Evolutionary conservation across 2,888 invertebrate genomes (phyloP), one percentile per base, ranked within the genome.

Genomic region (Muschampia plurimacula): DNA sequence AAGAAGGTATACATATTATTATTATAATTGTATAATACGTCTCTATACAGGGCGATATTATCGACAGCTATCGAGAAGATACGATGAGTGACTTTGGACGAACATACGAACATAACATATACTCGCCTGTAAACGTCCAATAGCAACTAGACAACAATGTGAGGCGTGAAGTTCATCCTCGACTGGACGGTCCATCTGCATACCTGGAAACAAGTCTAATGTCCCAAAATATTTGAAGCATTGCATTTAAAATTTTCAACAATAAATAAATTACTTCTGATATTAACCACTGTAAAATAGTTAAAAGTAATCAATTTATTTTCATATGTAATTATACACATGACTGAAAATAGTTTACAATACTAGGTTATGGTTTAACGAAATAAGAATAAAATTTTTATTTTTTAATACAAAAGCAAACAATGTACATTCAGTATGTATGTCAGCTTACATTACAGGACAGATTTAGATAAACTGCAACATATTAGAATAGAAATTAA

Each of bases 81-180:
- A n/a, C n/a, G n/a, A n/a, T n/a, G n/a, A n/a, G n/a, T n/a, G n/a
- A n/a, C n/a, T n/a, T n/a, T n/a, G n/a, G n/a, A n/a, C n/a, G n/a
- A n/a, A n/a, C n/a, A n/a, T n/a, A n/a, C n/a, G n/a, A n/a, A n/a
- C n/a, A n/a, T n/a, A n/a, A n/a, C n/a, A n/a, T 36, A 6, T n/a
- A 74, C 59, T 69, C 78, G 92, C 96, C 95, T 99, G 99, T 74
- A 99, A 95, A 73, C 99, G 96, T 55, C 99, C 99, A 84, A 99
- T 99, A 74, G 99, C 99, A 67, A 99, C 99, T 79, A 99, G 96
- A 90, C 99, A 99, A 91, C 98, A 99, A 90, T 99, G 98, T 57
- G 97, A 97, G 22, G 96, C 95, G 79, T 97, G 96, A 79, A 96
- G 96, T 76, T 97, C 97, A 77, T 98, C 97, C 69, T 97, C 96